Evolutionary conservation across 2,888 invertebrate genomes (phyloP).

Genomic region (Silvanus unidentatus): DNA sequence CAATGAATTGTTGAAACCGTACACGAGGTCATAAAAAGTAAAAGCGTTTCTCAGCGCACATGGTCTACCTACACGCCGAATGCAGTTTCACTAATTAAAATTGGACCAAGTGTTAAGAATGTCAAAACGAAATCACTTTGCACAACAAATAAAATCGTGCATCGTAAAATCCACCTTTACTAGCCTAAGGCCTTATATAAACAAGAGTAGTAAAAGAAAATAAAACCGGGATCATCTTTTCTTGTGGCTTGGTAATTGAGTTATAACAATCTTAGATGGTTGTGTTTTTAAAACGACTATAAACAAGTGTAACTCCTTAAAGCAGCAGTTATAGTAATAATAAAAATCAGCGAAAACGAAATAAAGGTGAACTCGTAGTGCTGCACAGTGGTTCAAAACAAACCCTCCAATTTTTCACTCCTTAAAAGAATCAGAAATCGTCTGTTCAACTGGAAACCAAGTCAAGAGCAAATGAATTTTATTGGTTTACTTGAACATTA

Average conservation of each 20-base stretch:
- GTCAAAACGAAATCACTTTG: no score
- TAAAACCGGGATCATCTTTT: constrained; percentile 20
- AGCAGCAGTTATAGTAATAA: constrained; percentile 42
- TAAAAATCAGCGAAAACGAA: constrained; percentile 40
- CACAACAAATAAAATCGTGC: no score
- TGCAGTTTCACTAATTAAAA: no score
- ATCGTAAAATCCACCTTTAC: no score
- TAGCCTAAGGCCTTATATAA: no score
- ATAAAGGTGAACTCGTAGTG: constrained; percentile 30
- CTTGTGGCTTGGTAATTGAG: constrained; percentile 37
- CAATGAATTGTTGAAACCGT: no score
- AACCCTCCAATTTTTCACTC: no score
- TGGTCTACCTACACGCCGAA: no score
- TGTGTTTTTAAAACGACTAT: constrained; percentile 41
- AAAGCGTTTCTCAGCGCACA: no score
- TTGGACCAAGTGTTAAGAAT: no score
- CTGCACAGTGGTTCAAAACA: not conserved
- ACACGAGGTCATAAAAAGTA: no score
- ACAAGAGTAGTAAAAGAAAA: not conserved
- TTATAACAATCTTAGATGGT: constrained; percentile 43
- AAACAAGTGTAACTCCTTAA: constrained; percentile 45
- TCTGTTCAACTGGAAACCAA: constrained; percentile 25
- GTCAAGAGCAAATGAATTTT: constrained; percentile 26
- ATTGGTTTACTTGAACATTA: constrained; percentile 31
- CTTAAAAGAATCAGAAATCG: no score